A percentile compares a stretch with the other conserved stretches of the same genome.
Conservation (phyloP, 2,113 vertebrate genomes). For the Ochotona princeps region DNA sequence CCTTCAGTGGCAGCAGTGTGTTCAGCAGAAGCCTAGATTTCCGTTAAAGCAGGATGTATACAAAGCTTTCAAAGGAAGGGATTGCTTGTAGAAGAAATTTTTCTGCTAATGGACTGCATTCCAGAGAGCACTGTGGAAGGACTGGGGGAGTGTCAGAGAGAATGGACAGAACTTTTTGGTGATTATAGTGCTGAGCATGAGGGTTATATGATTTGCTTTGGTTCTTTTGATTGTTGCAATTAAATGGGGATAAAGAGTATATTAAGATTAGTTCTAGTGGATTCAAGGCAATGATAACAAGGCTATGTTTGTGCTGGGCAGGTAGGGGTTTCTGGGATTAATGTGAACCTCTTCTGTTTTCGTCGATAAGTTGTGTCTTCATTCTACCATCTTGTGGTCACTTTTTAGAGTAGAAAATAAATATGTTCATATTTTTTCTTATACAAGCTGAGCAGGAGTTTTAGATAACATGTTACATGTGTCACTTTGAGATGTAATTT, state of each 20-base stretch:
- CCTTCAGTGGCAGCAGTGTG: neutral
- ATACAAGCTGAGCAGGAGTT: constrained; percentile 36
- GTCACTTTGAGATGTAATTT: constrained; percentile 49
- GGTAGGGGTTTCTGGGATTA: constrained; percentile 23
- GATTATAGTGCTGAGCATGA: constrained; percentile 36
- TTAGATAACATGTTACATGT: constrained; percentile 40
- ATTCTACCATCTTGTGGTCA: constrained; percentile 41
- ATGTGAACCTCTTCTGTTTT: constrained; percentile 38
- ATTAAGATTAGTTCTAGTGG: neutral
- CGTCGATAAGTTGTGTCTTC: constrained; percentile 20
- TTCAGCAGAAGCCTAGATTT: constrained; percentile 26
- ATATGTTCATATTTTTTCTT: constrained; percentile 21
- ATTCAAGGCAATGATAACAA: neutral
- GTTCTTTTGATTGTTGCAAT: constrained; percentile 25
- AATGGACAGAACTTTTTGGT: neutral
- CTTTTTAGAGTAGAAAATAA: constrained; percentile 52
- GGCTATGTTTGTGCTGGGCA: neutral
- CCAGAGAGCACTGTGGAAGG: neutral
- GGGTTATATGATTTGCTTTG: neutral
- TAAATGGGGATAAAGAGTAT: neutral
- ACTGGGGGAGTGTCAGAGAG: neutral
- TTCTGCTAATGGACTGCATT: neutral
- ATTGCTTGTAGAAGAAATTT: constrained; percentile 2
- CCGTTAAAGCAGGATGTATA: neutral
- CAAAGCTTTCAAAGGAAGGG: neutral